Conservation (phyloP, 1,140 invertebrate genomes). For the Drosophila repleta region DNA sequence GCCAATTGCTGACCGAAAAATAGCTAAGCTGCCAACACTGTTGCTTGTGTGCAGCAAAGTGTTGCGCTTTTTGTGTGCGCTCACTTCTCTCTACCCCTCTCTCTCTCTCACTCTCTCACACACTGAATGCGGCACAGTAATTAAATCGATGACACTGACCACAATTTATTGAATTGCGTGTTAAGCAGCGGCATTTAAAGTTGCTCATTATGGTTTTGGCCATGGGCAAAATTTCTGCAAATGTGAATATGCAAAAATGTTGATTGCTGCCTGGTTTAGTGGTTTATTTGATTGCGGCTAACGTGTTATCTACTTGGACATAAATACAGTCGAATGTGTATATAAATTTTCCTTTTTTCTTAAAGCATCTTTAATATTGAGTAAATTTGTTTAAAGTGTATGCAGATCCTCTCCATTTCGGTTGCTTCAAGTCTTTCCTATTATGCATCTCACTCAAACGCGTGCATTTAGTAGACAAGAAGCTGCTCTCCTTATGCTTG, state of each 20-base stretch:
- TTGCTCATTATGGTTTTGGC: constrained; percentile 34
- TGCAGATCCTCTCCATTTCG: no score
- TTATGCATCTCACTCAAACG: no score
- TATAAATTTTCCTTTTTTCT: not conserved
- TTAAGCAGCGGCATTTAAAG: constrained; percentile 40
- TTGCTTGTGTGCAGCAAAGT: not conserved
- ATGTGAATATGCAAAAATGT: constrained; percentile 1
- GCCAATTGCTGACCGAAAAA: no score
- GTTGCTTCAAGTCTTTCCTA: no score
- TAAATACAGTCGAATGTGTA: not conserved
- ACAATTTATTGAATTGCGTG: constrained; percentile 61
- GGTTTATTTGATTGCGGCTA: constrained; percentile 13
- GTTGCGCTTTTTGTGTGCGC: no score
- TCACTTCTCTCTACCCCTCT: no score
- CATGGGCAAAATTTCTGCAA: not conserved
- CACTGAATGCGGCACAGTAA: constrained; percentile 19
- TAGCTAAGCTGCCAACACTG: no score
- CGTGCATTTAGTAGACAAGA: no score
- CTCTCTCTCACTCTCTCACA: no score
- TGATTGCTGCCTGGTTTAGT: constrained; percentile 15
- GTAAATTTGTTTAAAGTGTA: no score
- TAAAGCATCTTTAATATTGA: no score
- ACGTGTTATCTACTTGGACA: not conserved
- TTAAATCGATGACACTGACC: constrained; percentile 54
- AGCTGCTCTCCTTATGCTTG: no score